Evolutionary conservation across 2,888 invertebrate genomes (phyloP), one percentile per base, ranked within the genome.

Genomic region (Torymus tubicola): DNA sequence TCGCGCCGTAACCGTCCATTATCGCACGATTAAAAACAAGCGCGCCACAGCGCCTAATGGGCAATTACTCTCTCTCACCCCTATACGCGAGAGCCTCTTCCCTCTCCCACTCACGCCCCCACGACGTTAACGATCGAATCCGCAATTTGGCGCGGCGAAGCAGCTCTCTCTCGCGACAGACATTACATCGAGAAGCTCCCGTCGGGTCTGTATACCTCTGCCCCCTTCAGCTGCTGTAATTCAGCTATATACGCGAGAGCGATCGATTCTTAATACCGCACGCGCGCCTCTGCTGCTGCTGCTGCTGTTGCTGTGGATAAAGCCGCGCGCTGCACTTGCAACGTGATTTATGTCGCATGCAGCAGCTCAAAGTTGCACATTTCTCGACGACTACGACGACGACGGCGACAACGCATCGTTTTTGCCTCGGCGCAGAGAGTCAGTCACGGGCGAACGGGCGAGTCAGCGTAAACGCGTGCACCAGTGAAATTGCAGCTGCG

Each of bases 381-480:
- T 42, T 42, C 42, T 42, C 42, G 42, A 42, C 42, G 42, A 42
- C 42, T 5, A 42, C 42, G 42, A 8, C 42, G 42, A 42, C n/a
- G n/a, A 21, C 21, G 21, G 2, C 21, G 21, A 21, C 21, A 21
- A 21, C 42, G 42, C 42, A 42, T 8, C 42, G 42, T 42, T 42
- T 42, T 42, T n/a, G 14, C 52, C 8, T 14, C 63, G 21, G 2
- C 21, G 16, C 73, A 13, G 31, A 13, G 31, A 74, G 78, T 70
- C 72, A 71, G 78, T 72, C 75, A 76, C 74, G 77, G 75, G 55
- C 75, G 81, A 78, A 81, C 76, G 80, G 80, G 73, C 78, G 57
- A 80, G 83, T 83, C 83, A 83, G 80, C 83, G 82, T 80, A 81
- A 83, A 72, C 78, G 77, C 80, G 72, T 80, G 55, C 82, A 8